phyloP scores from a whole-genome alignment of 2,113 vertebrate genomes.

The Pantherophis guttatus region DNA sequence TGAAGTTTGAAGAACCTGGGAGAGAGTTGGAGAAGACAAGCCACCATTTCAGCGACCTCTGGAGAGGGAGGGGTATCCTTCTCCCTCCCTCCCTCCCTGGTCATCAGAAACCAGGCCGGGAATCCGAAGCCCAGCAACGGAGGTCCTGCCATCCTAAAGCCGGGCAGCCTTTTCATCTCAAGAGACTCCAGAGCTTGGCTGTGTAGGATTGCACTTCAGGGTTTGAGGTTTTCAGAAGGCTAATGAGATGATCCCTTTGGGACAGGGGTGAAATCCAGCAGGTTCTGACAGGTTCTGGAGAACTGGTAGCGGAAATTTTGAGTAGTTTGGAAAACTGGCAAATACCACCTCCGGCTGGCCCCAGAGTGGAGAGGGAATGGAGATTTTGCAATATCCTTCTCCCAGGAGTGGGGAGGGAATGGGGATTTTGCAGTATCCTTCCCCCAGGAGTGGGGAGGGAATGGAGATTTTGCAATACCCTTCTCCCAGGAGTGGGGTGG shows the following conservation, averaged over 20 bases:
- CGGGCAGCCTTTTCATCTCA: neutral
- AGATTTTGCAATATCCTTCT: no score
- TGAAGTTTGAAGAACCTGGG: conserved; percentile 95
- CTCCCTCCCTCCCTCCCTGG: neutral
- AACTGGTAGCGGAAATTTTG: no score
- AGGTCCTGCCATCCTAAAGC: neutral
- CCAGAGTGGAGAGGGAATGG: no score
- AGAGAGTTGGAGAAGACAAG: neutral
- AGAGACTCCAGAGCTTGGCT: neutral
- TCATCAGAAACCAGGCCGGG: fast-evolving
- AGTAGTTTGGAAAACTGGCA: no score
- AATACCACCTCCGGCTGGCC: no score
- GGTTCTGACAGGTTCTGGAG: no score
- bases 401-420: no score
- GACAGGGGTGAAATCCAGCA: no score
- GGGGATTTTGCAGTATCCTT: no score
- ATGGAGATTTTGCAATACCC: no score
- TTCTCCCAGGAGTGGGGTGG: no score
- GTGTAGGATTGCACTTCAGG: neutral
- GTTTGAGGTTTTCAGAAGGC: neutral
- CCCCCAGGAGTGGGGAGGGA: no score
- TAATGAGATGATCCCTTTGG: neutral
- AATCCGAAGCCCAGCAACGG: fast-evolving
- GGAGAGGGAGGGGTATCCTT: neutral
- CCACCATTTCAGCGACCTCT: neutral